Evolutionary conservation across 2,797 vertebrate species (phyloP).

Genomic region (Florisuga fusca): DNA sequence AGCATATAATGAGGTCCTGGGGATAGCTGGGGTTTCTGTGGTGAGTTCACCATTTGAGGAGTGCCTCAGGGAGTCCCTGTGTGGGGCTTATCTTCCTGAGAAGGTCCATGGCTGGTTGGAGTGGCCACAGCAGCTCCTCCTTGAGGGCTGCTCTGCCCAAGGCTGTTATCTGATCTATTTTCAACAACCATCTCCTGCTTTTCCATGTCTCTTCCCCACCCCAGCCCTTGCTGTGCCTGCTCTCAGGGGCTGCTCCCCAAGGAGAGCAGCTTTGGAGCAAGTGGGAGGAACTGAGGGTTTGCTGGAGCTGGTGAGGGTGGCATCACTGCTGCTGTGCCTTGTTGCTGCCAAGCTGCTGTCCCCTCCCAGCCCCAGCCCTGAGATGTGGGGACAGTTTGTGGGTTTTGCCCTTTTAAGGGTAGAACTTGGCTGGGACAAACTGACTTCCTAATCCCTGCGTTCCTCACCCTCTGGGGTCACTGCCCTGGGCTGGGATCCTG

Average conservation of each 20-base stretch:
- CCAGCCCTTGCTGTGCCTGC: neutral
- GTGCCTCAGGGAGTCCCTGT: neutral
- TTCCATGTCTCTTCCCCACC: slow-evolving; percentile 28
- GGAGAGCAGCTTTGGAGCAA: neutral
- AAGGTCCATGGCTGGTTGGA: neutral
- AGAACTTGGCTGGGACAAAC: slow-evolving; percentile 46
- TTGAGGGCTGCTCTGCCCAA: neutral
- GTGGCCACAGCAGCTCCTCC: slow-evolving; percentile 38
- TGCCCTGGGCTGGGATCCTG: neutral
- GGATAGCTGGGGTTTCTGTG: rapidly evolving
- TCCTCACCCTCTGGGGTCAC: neutral
- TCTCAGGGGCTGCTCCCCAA: neutral
- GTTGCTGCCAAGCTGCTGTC: neutral
- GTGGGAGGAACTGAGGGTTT: neutral
- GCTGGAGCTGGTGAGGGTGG: neutral
- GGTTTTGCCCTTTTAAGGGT: slow-evolving; percentile 72
- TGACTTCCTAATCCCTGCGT: neutral
- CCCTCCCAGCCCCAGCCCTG: slow-evolving; percentile 14
- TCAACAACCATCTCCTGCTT: slow-evolving; percentile 20
- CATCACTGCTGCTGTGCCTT: neutral
- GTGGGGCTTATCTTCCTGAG: neutral
- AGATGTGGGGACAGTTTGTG: neutral
- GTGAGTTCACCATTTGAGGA: neutral
- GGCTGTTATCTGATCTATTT: slow-evolving; percentile 42
- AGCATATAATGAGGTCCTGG: rapidly evolving